A percentile compares a stretch with the other conserved stretches of the same genome.
phyloP scores from a whole-genome alignment of 2,797 vertebrate species.

The Etheostoma nigrum region DNA sequence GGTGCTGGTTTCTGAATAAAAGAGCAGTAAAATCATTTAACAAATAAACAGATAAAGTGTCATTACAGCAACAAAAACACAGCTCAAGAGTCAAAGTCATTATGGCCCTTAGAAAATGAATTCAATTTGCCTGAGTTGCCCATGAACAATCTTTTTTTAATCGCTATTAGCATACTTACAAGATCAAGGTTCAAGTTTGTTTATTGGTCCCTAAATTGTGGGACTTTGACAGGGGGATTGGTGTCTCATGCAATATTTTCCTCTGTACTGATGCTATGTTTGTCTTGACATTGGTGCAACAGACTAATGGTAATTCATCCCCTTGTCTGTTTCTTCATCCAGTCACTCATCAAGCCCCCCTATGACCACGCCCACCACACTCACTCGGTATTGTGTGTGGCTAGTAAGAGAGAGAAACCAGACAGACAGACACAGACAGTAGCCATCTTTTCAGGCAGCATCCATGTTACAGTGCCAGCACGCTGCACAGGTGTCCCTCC shows the following conservation, averaged over 20 bases:
- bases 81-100: background rate
- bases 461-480: conserved; percentile 62
- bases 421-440: conserved; percentile 32
- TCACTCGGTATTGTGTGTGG: conserved; percentile 14
- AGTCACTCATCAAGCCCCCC: background rate
- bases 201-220: conserved; percentile 3
- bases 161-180: background rate
- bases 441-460: conserved; percentile 66
- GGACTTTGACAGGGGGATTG: background rate
- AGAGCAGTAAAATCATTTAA: background rate
- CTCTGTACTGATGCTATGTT: background rate
- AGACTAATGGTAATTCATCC: conserved; percentile 14
- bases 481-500: conserved; percentile 71
- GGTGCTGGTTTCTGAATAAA: conserved; percentile 7
- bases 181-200: conserved; percentile 16
- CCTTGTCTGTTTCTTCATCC: conserved; percentile 15
- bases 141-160: background rate
- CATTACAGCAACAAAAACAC: conserved; percentile 5
- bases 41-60: conserved; percentile 12
- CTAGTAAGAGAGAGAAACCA: background rate
- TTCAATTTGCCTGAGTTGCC: background rate
- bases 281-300: conserved; percentile 13
- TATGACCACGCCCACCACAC: conserved; percentile 49
- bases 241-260: background rate
- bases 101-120: background rate